These are phyloP conservation scores for Ctenomys sociabilis DNA, from an alignment of 2,113 vertebrate species.

Conservation along the genomic window DNA sequence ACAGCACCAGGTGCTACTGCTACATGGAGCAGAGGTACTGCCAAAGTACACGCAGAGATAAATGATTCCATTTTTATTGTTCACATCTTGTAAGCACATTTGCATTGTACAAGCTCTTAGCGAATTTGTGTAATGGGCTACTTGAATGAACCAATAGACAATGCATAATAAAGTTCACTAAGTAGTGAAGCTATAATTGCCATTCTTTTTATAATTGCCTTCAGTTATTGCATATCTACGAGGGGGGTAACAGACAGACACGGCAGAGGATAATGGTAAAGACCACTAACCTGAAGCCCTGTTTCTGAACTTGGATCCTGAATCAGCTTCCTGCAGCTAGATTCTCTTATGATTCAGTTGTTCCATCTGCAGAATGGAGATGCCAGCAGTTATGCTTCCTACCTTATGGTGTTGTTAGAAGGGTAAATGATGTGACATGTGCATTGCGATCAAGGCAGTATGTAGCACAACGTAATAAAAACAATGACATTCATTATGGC, in stretches of 20 bases:
- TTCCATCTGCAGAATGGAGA: not conserved
- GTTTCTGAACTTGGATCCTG: not conserved
- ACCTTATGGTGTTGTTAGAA: not conserved
- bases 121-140: constrained; percentile 69
- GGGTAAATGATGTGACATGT: not conserved
- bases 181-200: constrained; percentile 53
- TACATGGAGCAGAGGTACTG: not conserved
- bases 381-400: not conserved
- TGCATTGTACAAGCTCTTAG: constrained; percentile 44
- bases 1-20: constrained; percentile 50
- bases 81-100: constrained; percentile 61
- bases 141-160: constrained; percentile 64
- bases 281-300: not conserved
- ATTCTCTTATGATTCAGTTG: not conserved
- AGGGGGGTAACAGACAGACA: not conserved
- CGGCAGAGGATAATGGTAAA: not conserved
- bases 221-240: constrained; percentile 33
- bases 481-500: not conserved
- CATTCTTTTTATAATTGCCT: constrained; percentile 55
- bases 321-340: not conserved
- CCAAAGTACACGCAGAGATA: not conserved
- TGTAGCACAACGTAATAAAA: not conserved
- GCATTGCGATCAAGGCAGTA: not conserved
- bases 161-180: constrained; percentile 51
- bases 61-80: constrained; percentile 58